Evolutionary conservation across 2,113 vertebrate genomes (phyloP), one percentile per base, ranked within the genome.

Genomic region (Microtus richardsoni): DNA sequence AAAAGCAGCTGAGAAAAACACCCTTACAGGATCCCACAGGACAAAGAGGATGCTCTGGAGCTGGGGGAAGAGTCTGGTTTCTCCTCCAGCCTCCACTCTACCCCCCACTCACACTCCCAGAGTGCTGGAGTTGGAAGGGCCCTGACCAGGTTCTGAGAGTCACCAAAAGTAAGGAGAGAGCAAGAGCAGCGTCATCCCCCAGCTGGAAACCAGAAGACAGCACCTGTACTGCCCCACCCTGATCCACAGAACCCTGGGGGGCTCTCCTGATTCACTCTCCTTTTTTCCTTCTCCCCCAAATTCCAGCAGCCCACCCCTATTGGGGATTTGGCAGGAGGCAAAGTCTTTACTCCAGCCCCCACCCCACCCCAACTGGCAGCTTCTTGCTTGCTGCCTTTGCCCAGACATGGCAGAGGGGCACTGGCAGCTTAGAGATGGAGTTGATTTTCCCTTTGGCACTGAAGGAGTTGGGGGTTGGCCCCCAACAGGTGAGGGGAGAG

Each of bases 351-450:
- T 88, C 91, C 91, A 75, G 95, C 96, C 95, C 97, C 95, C 82
- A 91, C 77, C 95, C 91, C 97, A 91, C 22, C 91, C 85, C 91
- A 26, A 62, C 89, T 97, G 95, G 97, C 96, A 96, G 95, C 95
- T 98, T 64, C 92, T 58, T 30, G 93, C 97, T 94, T 92, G 95
- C 92, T 95, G 95, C 93, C 96, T 97, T 96, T 96, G 95, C 96
- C 97, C 95, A 94, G 97, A 88, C 95, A 95, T 84, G 97, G 97
- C 95, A 88, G 93, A 97, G 97, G 97, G 97, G 97, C 96, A 96
- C 88, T 54, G 94, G 96, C 90, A 49, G 91, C 96, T 88, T 82
- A 85, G 85, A 95, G 82, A 95, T 28, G 90, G 84, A 91, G 92
- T 7, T 70, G 97, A 77, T 96, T 97, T 96, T 97, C 95, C 89